phyloP scores from a whole-genome alignment of 1,140 invertebrate genomes.

The Mactra quadrangularis region DNA sequence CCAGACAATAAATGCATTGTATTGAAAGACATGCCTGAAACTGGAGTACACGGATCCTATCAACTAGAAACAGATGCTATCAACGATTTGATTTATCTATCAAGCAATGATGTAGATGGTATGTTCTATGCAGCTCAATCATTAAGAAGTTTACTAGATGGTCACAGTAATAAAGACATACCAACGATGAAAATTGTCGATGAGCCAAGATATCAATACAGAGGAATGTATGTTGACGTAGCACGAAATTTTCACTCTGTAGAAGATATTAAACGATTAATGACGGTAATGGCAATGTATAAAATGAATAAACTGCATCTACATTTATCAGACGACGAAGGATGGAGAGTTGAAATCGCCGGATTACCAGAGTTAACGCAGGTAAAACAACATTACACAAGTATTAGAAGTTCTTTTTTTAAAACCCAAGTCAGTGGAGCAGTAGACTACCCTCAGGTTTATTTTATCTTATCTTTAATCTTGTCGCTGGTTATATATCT shows the following conservation, averaged over 20 bases:
- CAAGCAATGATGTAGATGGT: conserved; percentile 62
- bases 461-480: no score
- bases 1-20: no score
- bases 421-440: no score
- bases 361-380: conserved; percentile 79
- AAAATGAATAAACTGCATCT: conserved; percentile 82
- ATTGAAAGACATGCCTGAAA: neutral
- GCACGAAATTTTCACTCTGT: conserved; percentile 77
- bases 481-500: no score
- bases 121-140: conserved; percentile 76
- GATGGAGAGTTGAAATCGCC: conserved; percentile 80
- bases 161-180: conserved; percentile 46
- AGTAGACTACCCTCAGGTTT: no score
- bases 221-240: conserved; percentile 80
- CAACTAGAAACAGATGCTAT: neutral
- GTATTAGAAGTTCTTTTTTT: neutral
- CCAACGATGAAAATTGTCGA: conserved; percentile 69
- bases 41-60: conserved; percentile 1
- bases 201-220: conserved; percentile 76
- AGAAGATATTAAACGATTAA: conserved; percentile 68
- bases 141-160: conserved; percentile 65
- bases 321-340: conserved; percentile 82
- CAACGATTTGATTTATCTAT: conserved; percentile 47
- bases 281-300: conserved; percentile 80
- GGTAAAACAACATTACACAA: conserved; percentile 64